Base-by-base conservation (phyloP, 2,888 invertebrate species). In the Tenthredo notha region DNA sequence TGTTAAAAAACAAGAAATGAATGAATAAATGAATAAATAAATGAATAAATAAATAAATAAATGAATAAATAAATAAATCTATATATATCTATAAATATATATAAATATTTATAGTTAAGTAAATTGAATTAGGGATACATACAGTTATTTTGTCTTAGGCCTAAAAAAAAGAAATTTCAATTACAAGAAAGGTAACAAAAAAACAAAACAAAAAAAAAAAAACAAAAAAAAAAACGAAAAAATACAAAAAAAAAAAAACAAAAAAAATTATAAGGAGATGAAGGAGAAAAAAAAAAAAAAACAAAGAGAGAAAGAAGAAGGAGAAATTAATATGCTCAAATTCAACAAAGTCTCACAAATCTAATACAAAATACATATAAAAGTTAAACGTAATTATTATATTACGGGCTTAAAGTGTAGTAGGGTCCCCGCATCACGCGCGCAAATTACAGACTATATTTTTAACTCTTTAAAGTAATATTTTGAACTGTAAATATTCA, bases 401-500 rank as follows among this genome's bases (percentile, higher is more conserved):
- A 90, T 88, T 88, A 88, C 88, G 90, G 88, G 89, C 88, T 90
- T 87, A 88, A 67, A 67, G 18, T 67, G 61, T 61, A 37, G 61
- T 61, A 37, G 70, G 70, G 65, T 25, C 21, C 21, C 72, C 37
- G 72, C 43, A 40, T 72, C 91, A 91, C 78, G 78, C 84, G 84
- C 84, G 83, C 85, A 92, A 89, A 91, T 92, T 91, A 91, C 91
- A 92, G 89, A 92, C 90, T 93, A 93, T 93, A 93, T 93, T 93
- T 93, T 93, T 93, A 92, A 92, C 91, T 93, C 90, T 92, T 91
- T 92, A 91, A 92, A 92, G 29, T 80, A 91, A 93, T 92, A 93
- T 92, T 93, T 92, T 92, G 89, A 93, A 90, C 90, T 91, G 90
- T 92, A 91, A 89, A 91, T 91, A 92, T 92, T 88, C 86, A 90